Percentiles rank a stretch among this genome's conserved stretches.
Evolutionary conservation across 2,888 invertebrate species (phyloP).

Genomic region (Chymomyza caudatula): DNA sequence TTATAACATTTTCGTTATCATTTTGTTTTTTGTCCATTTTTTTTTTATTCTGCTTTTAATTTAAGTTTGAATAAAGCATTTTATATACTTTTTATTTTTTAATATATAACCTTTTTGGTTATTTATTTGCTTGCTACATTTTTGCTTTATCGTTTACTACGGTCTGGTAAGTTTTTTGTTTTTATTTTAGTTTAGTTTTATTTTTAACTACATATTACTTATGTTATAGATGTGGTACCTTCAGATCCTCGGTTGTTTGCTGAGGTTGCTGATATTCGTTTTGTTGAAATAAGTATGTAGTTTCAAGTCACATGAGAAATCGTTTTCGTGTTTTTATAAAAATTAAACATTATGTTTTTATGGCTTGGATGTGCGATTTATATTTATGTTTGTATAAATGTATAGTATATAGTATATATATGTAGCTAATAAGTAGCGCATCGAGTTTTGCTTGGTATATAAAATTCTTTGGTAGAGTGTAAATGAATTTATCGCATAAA

Average conservation of each 20-base stretch:
- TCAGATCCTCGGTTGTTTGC: neutral
- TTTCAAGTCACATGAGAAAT: conserved; percentile 67
- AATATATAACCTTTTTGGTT: conserved; percentile 17
- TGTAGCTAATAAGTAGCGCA: conserved; percentile 37
- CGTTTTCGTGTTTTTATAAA: conserved; percentile 8
- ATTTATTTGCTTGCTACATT: conserved; percentile 10
- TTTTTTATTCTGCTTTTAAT: conserved; percentile 22
- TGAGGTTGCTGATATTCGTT: neutral
- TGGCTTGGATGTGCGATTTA: conserved; percentile 49
- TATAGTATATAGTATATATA: conserved; percentile 29
- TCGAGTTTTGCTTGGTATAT: conserved; percentile 47
- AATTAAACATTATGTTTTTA: conserved; percentile 7
- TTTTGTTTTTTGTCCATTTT: conserved; percentile 19
- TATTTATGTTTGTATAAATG: conserved; percentile 9
- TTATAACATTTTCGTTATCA: neutral
- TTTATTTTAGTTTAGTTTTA: conserved; percentile 20
- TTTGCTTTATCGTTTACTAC: conserved; percentile 21
- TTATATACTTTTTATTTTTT: conserved; percentile 30
- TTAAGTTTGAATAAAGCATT: conserved; percentile 56
- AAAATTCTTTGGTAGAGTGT: conserved; percentile 63
- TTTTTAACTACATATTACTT: conserved; percentile 12
- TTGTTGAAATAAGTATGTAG: neutral
- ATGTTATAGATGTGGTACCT: neutral
- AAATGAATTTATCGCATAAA: conserved; percentile 58
- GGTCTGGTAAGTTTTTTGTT: conserved; percentile 15